Evolutionary conservation across 2,113 vertebrate species (phyloP).

Genomic region (Acrocephalus arundinaceus): DNA sequence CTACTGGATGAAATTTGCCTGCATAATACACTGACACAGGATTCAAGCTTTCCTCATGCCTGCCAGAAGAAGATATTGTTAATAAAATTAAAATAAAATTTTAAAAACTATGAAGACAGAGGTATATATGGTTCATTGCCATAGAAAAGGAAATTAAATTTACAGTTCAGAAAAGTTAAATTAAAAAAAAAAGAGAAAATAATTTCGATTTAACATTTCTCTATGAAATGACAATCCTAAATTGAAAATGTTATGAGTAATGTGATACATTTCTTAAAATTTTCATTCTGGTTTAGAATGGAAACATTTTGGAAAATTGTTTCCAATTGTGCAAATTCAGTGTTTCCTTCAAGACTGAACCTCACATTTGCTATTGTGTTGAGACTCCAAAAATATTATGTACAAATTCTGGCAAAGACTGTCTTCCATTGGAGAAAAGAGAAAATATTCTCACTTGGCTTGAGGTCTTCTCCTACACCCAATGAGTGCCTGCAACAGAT

Average conservation of each 20-base stretch:
- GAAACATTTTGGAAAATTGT: not conserved
- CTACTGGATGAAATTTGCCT: not conserved
- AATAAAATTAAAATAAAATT: not conserved
- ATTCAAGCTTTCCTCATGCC: not conserved
- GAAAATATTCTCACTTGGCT: not conserved
- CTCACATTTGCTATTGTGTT: rapidly evolving
- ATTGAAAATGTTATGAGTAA: not conserved
- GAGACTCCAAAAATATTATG: not conserved
- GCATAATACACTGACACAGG: not conserved
- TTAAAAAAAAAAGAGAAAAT: not conserved
- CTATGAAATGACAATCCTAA: not conserved
- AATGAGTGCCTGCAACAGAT: not conserved
- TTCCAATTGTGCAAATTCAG: not conserved
- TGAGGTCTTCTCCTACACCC: not conserved
- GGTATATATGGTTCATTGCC: not conserved
- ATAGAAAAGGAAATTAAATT: not conserved
- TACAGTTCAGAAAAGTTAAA: not conserved
- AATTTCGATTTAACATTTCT: not conserved
- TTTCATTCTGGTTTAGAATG: not conserved
- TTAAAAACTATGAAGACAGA: not conserved
- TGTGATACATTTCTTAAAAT: not conserved
- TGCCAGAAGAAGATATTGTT: not conserved
- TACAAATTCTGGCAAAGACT: not conserved
- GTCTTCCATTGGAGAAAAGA: not conserved
- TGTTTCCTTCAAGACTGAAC: not conserved